Evolutionary conservation across 2,113 vertebrate species (phyloP).

Genomic region (Sceloporus undulatus): DNA sequence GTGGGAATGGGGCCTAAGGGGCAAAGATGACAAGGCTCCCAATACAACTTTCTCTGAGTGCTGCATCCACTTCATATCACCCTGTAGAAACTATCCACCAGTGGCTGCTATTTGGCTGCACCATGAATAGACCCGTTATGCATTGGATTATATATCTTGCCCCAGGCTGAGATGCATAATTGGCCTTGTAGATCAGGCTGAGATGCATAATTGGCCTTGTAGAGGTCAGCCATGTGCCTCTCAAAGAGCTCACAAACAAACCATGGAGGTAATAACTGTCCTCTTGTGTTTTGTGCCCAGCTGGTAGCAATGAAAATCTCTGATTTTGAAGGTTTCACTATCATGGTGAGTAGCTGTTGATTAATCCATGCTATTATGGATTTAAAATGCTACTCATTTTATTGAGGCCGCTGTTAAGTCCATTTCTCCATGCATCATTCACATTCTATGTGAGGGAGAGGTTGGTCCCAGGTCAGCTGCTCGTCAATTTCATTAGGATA

Average conservation of each 20-base stretch:
- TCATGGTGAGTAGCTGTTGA: neutral
- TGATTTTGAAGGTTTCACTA: neutral
- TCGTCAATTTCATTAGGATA: no score
- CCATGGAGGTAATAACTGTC: neutral
- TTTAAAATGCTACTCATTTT: neutral
- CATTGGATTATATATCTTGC: neutral
- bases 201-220: neutral
- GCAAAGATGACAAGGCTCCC: neutral
- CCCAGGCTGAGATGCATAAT: neutral
- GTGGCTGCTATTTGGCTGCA: neutral
- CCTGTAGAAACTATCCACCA: neutral
- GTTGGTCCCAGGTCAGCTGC: no score
- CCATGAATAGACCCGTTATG: no score
- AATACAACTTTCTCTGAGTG: neutral
- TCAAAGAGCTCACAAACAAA: neutral
- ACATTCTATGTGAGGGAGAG: neutral
- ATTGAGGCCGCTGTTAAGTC: neutral
- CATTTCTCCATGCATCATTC: neutral
- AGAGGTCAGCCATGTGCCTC: neutral
- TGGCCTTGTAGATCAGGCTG: no score
- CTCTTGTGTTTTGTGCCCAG: neutral
- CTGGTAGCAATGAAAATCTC: neutral
- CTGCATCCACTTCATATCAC: neutral
- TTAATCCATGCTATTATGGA: neutral
- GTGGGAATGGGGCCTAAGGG: neutral